phyloP scores from a whole-genome alignment of 2,888 invertebrate species.

The Tubulanus polymorphus region DNA sequence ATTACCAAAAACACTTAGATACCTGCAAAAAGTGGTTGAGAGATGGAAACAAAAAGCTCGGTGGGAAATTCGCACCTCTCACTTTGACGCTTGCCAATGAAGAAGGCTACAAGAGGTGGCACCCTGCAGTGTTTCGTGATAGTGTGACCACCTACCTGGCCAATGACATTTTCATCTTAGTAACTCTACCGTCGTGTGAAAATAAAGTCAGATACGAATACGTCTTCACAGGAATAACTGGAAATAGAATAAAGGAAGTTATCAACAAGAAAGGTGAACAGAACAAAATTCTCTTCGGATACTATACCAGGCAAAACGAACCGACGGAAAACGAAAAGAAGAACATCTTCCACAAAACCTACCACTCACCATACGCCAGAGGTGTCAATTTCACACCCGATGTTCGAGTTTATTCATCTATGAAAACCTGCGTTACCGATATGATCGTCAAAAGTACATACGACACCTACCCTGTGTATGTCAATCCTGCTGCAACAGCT shows the following conservation, averaged over 20 bases:
- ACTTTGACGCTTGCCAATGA: background rate
- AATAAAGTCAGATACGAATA: background rate
- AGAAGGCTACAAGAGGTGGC: slow-evolving; percentile 2
- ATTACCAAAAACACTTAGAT: background rate
- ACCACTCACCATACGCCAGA: background rate
- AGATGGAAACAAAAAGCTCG: background rate
- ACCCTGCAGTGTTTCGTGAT: background rate
- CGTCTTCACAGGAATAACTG: slow-evolving; percentile 1
- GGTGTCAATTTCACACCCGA: background rate
- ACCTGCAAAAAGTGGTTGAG: background rate
- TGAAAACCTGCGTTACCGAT: background rate
- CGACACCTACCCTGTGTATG: background rate
- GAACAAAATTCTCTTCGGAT: background rate
- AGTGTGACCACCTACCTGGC: slow-evolving; percentile 1
- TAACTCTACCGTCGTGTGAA: background rate
- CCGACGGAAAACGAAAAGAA: background rate
- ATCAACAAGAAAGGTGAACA: slow-evolving; percentile 1
- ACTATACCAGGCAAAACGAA: slow-evolving; percentile 1
- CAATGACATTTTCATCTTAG: background rate
- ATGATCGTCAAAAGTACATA: background rate
- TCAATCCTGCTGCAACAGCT: background rate
- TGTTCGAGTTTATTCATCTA: background rate
- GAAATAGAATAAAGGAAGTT: background rate
- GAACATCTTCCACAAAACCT: background rate
- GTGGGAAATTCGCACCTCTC: background rate